Evolutionary conservation across 92 coral and sea anemone species (phyloP).

Genomic region (Zoanthus gigantus): DNA sequence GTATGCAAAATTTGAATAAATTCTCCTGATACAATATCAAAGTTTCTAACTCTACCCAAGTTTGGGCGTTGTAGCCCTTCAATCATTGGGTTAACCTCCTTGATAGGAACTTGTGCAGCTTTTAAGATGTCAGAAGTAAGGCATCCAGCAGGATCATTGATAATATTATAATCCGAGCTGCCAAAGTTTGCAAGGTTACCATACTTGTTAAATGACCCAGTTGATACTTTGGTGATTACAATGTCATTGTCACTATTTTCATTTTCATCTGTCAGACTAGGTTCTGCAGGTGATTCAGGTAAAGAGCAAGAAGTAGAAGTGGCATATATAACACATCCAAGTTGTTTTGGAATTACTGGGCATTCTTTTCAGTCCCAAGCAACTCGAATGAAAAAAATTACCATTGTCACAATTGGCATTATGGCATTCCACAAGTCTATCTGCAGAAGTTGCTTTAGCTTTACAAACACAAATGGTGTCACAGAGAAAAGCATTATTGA

Average conservation of each 20-base stretch:
- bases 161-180: slow-evolving; percentile 13
- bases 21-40: too few species aligned
- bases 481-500: slow-evolving; percentile 14
- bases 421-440: slow-evolving; percentile 66
- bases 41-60: too few species aligned
- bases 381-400: slow-evolving; percentile 56
- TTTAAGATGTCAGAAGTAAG: slow-evolving; percentile 34
- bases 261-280: slow-evolving; percentile 31
- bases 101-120: slow-evolving; percentile 21
- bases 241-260: slow-evolving; percentile 37
- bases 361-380: slow-evolving; percentile 56
- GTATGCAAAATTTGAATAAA: not conserved
- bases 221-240: slow-evolving; percentile 10
- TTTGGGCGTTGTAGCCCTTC: not conserved
- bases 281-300: slow-evolving; percentile 16
- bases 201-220: slow-evolving; percentile 9
- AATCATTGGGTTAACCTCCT: not conserved
- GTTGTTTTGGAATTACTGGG: slow-evolving; percentile 64
- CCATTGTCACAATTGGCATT: slow-evolving; percentile 48
- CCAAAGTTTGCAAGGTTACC: slow-evolving; percentile 7
- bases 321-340: slow-evolving; percentile 64
- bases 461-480: slow-evolving; percentile 15
- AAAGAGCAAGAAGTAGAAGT: slow-evolving; percentile 14
- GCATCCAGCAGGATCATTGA: slow-evolving; percentile 28
- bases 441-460: slow-evolving; percentile 45